Evolutionary conservation across 2,797 vertebrate species (phyloP).

Genomic region (Rhynchotus rufescens): DNA sequence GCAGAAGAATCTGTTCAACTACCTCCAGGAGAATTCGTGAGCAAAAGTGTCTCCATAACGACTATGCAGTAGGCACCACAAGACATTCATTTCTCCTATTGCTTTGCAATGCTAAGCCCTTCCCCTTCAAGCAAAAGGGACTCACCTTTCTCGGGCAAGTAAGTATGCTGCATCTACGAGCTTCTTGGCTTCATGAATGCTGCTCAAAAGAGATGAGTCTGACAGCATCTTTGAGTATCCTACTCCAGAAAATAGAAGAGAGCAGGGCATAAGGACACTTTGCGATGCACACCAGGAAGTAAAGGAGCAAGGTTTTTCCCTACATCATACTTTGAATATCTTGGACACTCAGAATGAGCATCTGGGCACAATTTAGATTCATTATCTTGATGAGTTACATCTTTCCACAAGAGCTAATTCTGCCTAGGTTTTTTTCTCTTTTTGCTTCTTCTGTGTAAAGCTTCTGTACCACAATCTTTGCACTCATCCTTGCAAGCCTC

Average conservation of each 20-base stretch:
- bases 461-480: not conserved
- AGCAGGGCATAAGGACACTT: not conserved
- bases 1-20: not conserved
- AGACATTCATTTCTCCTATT: not conserved
- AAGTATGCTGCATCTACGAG: not conserved
- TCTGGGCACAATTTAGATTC: not conserved
- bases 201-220: not conserved
- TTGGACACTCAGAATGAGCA: not conserved
- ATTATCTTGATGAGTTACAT: not conserved
- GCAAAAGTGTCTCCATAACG: not conserved
- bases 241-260: not conserved
- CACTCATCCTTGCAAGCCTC: not conserved
- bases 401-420: not conserved
- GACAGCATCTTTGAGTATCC: not conserved
- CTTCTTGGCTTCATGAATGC: conserved; percentile 11
- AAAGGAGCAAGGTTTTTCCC: not conserved
- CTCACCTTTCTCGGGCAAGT: conserved; percentile 4
- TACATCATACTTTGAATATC: not conserved
- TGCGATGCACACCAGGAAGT: not conserved
- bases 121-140: not conserved
- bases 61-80: not conserved
- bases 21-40: not conserved
- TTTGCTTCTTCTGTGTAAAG: not conserved
- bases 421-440: not conserved
- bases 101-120: not conserved